Evolutionary conservation across 2,113 vertebrate genomes (phyloP), one percentile per base, ranked within the genome.

Genomic region (Ascaphus truei): DNA sequence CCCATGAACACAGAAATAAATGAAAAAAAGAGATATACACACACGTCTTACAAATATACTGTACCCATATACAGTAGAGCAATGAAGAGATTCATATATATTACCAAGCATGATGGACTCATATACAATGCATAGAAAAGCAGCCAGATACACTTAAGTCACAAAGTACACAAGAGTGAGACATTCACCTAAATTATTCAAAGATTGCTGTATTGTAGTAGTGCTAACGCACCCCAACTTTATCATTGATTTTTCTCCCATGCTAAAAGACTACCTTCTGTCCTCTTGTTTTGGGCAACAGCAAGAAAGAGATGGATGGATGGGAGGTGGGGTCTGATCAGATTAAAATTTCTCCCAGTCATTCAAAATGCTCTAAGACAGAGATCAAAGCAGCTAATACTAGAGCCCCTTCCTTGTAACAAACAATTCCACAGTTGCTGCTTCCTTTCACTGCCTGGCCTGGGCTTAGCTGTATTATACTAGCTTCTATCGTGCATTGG

Each of bases 281-380:
- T 71, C 67, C 57, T 50, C 66, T 71, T 58, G 27, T 71, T 52
- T 51, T 61, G 67, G 37, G 16, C 58, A n/a, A 71, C 31, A 61
- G 56, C 58, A 37, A 43, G 25, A 51, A 66, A 66, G 53, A 60
- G 39, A 71, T 71, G 56, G 67, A 61, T 61, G 18, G 57, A 50
- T 34, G 43, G 67, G n/a, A n/a, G n/a, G 45, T 48, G 45, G 34
- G 57, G 67, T 50, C 45, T 61, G 8, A 16, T 20, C 31, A 52
- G 67, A 71, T 71, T 71, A 71, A 71, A 56, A 52, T 71, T 71
- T 71, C 67, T 61, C 57, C 33, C 67, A 71, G 33, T 57, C 45
- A 71, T 71, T 71, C 33, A 61, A 71, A 60, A 61, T 51, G 33
- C 67, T 71, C 31, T 71, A 61, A 61, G 45, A 29, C 56, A 26